A percentile compares a stretch with the other conserved stretches of the same genome.
Evolutionary conservation across 1,140 invertebrate species (phyloP).

Genomic region (Drosophila baimaii): DNA sequence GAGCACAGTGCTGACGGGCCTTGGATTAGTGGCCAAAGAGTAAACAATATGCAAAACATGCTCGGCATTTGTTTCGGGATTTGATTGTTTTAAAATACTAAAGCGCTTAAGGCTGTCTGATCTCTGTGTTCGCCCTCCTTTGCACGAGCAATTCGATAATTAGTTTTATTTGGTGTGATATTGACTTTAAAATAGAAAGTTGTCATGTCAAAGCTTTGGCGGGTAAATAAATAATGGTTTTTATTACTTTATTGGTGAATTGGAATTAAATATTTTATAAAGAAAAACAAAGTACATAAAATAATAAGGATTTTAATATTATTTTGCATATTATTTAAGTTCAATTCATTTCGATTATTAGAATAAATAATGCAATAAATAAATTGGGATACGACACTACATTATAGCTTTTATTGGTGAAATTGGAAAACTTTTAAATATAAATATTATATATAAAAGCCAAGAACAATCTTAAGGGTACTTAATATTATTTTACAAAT

Average conservation of each 20-base stretch:
- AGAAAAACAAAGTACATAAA: too few relatives aligned
- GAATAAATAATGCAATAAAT: background rate
- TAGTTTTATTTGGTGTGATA: slow-evolving; percentile 12
- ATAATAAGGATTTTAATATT: too few relatives aligned
- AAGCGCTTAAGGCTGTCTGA: slow-evolving; percentile 28
- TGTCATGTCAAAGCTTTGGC: background rate
- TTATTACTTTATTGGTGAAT: background rate
- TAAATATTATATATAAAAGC: too few relatives aligned
- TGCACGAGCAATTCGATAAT: slow-evolving; percentile 11
- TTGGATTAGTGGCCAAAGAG: slow-evolving; percentile 30
- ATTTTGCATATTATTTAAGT: too few relatives aligned
- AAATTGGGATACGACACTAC: too few relatives aligned
- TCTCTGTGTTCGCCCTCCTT: slow-evolving; percentile 16
- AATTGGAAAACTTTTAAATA: too few relatives aligned
- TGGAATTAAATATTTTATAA: background rate
- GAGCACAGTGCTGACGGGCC: slow-evolving; percentile 42
- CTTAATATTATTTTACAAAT: too few relatives aligned
- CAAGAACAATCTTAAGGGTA: too few relatives aligned
- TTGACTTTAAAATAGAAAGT: background rate
- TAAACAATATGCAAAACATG: slow-evolving; percentile 39
- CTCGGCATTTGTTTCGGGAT: slow-evolving; percentile 46
- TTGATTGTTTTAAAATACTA: slow-evolving; percentile 50
- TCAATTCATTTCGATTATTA: background rate
- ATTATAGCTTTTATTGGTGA: too few relatives aligned
- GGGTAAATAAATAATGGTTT: background rate